Base-by-base conservation (phyloP, 2,888 invertebrate species). In the Hypsopygia costalis region DNA sequence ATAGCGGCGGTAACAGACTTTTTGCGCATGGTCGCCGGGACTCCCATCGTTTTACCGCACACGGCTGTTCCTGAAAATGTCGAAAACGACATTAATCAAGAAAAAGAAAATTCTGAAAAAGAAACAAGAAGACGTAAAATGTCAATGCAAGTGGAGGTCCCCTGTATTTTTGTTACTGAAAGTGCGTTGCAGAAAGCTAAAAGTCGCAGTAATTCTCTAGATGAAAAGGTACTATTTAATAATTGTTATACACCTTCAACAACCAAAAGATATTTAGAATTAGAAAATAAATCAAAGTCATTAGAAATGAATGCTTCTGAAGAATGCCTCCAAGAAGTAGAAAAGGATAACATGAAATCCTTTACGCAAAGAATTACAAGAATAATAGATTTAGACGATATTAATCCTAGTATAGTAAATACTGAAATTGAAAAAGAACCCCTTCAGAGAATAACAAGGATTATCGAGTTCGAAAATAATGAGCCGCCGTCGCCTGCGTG, bases 1-100 rank as follows among this genome's bases (percentile, higher is more conserved):
- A 91, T 92, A 82, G 90, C 91, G 40, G 91, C 92, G 43, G 91
- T 92, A 38, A 90, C 91, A 43, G 91, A 92, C 69, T 92, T 93
- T 70, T 86, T 93, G 58, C 89, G 91, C 49, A 89, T 91, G 75
- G 91, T 92, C 40, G 91, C 92, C 49, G 92, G 92, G 57, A 92
- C 91, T 51, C 90, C 91, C 44, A 88, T 93, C 46, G 90, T 92
- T 49, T 79, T 92, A 41, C 91, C 80, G 70, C 81, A 81, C 51
- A 81, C 79, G 3, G 63, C 78, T 27, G 73, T 88, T 47, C 67
- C 79, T 20, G 82, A 85, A 62, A 76, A 81, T 50, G 47, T 79
- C 40, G 82, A 86, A 40, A 82, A 85, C 79, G 78, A 81, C 44
- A 73, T 82, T 55, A 83, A 81, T 60, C 76, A 78, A 69, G 79